Conservation (phyloP, 37 sponge, comb jelly and placozoan species). For the Beroe forskalii region DNA sequence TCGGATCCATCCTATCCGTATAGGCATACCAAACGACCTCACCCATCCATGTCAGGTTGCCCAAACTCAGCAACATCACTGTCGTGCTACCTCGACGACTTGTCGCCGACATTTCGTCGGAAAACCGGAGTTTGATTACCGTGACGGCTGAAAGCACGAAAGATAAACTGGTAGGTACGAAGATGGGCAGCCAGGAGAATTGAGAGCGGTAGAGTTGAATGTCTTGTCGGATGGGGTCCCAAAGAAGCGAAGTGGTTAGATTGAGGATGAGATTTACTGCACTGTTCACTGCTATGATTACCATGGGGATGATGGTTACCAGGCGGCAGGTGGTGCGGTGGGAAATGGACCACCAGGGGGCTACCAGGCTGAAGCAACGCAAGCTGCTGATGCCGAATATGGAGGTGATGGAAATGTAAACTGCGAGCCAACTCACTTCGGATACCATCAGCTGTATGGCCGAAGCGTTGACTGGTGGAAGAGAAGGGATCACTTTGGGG, state of each 20-base stretch:
- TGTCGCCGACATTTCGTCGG: not conserved
- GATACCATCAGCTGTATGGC: not conserved
- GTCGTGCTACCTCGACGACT: not conserved
- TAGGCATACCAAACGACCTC: not conserved
- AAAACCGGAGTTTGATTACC: not conserved
- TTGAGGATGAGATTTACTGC: not conserved
- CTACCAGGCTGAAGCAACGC: not conserved
- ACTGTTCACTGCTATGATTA: not conserved
- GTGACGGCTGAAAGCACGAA: not conserved
- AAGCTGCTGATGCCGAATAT: not conserved
- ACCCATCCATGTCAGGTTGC: not conserved
- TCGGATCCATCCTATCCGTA: not conserved
- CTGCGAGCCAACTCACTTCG: not conserved
- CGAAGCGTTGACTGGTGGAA: not conserved
- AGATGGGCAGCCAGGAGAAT: not conserved
- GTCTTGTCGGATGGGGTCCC: not conserved
- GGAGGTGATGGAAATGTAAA: not conserved
- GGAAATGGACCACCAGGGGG: not conserved
- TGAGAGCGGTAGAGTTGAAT: not conserved
- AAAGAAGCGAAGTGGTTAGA: not conserved
- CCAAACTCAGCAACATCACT: not conserved
- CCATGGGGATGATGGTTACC: not conserved
- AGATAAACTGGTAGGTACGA: not conserved
- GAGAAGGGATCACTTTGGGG: not conserved
- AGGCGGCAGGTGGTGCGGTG: not conserved